Conservation (phyloP, 2,797 vertebrate genomes). For the Anableps anableps region DNA sequence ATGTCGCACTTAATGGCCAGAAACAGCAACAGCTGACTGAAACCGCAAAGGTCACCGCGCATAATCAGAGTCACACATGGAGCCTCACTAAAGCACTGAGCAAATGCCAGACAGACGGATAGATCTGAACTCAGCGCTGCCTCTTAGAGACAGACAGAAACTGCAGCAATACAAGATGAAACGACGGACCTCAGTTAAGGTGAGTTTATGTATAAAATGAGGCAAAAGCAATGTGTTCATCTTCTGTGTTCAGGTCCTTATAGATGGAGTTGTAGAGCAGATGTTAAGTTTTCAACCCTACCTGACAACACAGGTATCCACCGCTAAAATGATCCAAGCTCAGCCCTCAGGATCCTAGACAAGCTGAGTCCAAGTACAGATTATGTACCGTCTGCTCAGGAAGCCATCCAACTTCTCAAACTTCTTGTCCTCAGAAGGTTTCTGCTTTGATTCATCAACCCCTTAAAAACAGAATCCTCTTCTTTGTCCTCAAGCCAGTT, state of each 20-base stretch:
- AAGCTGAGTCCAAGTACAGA: slow-evolving; percentile 37
- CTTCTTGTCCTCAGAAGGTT: background rate
- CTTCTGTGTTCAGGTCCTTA: background rate
- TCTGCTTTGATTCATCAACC: background rate
- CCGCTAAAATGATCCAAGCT: slow-evolving; percentile 20
- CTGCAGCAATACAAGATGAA: background rate
- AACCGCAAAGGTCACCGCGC: slow-evolving; percentile 66
- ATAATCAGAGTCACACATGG: slow-evolving; percentile 70
- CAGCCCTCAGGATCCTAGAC: slow-evolving; percentile 32
- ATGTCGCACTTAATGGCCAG: slow-evolving; percentile 65
- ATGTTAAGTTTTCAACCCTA: slow-evolving; percentile 30
- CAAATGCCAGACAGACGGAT: slow-evolving; percentile 23
- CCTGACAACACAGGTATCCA: slow-evolving; percentile 27
- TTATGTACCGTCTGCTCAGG: background rate
- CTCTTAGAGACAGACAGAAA: slow-evolving; percentile 12
- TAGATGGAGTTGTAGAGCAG: background rate
- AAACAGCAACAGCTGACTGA: slow-evolving; percentile 73
- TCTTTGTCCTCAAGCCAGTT: background rate
- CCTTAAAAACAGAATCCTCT: background rate
- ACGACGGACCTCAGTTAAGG: background rate
- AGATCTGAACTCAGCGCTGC: background rate
- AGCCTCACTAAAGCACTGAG: slow-evolving; percentile 34
- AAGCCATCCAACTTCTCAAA: background rate
- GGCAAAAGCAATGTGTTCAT: background rate
- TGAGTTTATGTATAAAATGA: background rate